Evolutionary conservation across 1,140 invertebrate species (phyloP).

Genomic region (Plutomurus gul): DNA sequence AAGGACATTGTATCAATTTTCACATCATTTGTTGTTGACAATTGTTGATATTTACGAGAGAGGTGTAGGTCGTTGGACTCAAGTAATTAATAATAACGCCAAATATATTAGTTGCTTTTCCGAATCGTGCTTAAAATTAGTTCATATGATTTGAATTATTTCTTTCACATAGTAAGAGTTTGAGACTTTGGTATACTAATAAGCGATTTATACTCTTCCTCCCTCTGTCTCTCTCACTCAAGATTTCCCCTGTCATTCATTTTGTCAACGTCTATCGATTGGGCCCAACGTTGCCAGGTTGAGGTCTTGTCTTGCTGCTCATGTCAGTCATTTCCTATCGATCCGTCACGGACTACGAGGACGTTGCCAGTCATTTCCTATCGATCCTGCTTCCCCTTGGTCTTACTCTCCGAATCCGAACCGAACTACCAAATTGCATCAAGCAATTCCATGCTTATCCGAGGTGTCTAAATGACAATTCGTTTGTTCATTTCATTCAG

Average conservation of each 20-base stretch:
- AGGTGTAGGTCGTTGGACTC: no score
- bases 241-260: conserved; percentile 54
- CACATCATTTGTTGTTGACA: no score
- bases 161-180: no score
- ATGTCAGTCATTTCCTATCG: conserved; percentile 52
- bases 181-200: no score
- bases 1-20: no score
- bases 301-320: conserved; percentile 52
- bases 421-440: conserved; percentile 30
- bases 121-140: no score
- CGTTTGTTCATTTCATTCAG: conserved; percentile 27
- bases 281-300: conserved; percentile 50
- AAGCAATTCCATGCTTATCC: conserved; percentile 28
- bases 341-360: conserved; percentile 51
- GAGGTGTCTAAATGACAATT: conserved; percentile 29
- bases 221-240: no score
- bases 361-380: conserved; percentile 51
- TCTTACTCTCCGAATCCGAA: conserved; percentile 13
- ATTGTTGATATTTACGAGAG: no score
- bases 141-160: no score
- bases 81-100: no score
- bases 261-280: conserved; percentile 49
- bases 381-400: conserved; percentile 36
- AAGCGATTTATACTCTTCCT: no score
- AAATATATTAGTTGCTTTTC: no score